These are phyloP conservation scores for Rapana venosa DNA, from an alignment of 2,888 invertebrate genomes.

Conservation along the genomic window DNA sequence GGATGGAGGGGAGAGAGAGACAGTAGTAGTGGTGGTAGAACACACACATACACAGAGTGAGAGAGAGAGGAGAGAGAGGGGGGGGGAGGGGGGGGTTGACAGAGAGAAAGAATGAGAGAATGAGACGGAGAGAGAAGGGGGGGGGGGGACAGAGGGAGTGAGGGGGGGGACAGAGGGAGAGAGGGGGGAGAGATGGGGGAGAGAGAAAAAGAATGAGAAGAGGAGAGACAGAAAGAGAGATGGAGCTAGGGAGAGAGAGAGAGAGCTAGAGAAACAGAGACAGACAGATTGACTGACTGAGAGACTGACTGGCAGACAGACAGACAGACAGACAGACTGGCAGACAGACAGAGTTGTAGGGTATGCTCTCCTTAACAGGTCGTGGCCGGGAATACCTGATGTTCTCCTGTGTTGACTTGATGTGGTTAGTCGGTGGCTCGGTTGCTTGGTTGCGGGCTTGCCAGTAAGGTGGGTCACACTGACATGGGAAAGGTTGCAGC, in stretches of 20 bases:
- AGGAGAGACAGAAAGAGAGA: background rate
- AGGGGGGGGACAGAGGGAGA: background rate
- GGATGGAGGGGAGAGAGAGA: background rate
- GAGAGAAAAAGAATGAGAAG: background rate
- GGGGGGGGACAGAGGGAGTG: background rate
- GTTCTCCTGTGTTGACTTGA: no score
- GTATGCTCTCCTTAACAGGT: background rate
- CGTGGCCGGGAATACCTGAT: no score
- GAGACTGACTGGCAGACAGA: background rate
- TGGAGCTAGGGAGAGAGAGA: background rate
- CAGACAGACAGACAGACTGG: background rate
- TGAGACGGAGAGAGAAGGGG: background rate
- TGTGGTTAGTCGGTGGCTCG: background rate
- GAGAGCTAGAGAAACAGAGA: background rate
- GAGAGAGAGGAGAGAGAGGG: background rate
- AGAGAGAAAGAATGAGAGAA: no score
- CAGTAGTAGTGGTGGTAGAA: background rate
- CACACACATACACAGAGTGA: background rate
- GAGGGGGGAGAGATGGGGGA: background rate
- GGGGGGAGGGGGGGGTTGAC: background rate
- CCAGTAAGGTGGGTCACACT: no score
- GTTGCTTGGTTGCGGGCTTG: background rate
- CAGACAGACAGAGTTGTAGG: background rate
- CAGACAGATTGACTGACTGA: background rate
- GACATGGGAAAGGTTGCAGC: no score